A percentile compares a stretch with the other conserved stretches of the same genome.
Conservation (phyloP, 35 echinoderm and acorn worm genomes). For the Diadema setosum region DNA sequence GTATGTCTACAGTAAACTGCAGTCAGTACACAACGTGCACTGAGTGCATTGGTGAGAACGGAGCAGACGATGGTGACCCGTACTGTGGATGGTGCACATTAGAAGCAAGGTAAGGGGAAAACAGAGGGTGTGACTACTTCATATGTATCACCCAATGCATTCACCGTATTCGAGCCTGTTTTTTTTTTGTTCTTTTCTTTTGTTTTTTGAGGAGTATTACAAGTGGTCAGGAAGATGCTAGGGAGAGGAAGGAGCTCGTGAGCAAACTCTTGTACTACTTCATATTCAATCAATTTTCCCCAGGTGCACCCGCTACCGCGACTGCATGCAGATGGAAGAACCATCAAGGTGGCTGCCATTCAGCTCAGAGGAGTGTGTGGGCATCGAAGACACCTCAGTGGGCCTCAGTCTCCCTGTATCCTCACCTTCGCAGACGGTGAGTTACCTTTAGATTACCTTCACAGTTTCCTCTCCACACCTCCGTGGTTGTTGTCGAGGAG, state of each 20-base stretch:
- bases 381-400: not conserved
- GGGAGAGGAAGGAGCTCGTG: too few species aligned
- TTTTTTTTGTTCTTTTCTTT: too few species aligned
- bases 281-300: too few species aligned
- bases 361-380: not conserved
- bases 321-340: not conserved
- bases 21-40: conserved; percentile 52
- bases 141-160: too few species aligned
- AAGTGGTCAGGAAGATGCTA: too few species aligned
- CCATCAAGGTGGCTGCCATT: not conserved
- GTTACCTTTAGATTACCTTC: too few species aligned
- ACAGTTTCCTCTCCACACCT: too few species aligned
- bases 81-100: conserved; percentile 72
- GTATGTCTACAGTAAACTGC: conserved; percentile 43
- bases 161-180: too few species aligned
- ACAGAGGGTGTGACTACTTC: too few species aligned
- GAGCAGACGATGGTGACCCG: conserved; percentile 44
- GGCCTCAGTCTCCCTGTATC: not conserved
- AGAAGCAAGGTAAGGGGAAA: conserved; percentile 51
- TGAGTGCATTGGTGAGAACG: conserved; percentile 39
- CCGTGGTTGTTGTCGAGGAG: too few species aligned
- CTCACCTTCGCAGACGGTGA: not conserved
- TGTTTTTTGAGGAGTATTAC: too few species aligned
- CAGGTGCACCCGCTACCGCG: not conserved
- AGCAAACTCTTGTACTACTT: too few species aligned